Evolutionary conservation across 2,888 invertebrate species (phyloP), one percentile per base, ranked within the genome.

Genomic region (Nephrocerus scutellatus): DNA sequence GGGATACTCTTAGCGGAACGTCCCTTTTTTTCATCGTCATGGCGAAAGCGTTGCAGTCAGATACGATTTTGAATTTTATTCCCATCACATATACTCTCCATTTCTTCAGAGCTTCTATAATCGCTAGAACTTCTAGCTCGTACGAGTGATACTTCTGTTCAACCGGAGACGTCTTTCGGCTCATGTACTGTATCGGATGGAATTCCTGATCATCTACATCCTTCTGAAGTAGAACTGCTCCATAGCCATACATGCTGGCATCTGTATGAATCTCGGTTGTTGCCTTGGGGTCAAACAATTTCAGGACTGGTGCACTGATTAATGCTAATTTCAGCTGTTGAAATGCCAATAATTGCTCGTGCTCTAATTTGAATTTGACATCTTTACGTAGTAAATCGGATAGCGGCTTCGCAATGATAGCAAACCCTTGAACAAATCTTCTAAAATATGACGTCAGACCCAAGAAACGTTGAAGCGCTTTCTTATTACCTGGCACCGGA

Each of bases 31-130:
- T 26, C 47, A 62, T 51, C 0, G 59, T 59, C 41, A 42, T 51
- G 8, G 54, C 41, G 36, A 62, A 59, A 5, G 57, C 55, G n/a
- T 46, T 36, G 30, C 59, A 62, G 39, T 61, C 59, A 1, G 56
- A 57, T 6, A 57, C 43, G 15, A 60, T 54, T 37, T 51, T 59
- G 28, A 59, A 56, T 14, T 44, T 36, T 13, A 33, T 38, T 2
- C 55, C 59, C 8, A 60, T 24, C 5, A 62, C 29, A 40, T 61
- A 64, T 1, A 57, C 47, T 9, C 59, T 37, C 39, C 43, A 49
- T 15, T 49, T 51, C 15, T 48, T 44, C 8, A 53, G 30, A 0
- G 47, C 44, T 20, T 34, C 21, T 6, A 47, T 26, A 4, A 50
- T 32, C 1, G 48, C 50, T 10, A 49, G 20, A 0, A 46, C 46